phyloP scores from a whole-genome alignment of 1,140 invertebrate species.

The Cotesia chilonis region DNA sequence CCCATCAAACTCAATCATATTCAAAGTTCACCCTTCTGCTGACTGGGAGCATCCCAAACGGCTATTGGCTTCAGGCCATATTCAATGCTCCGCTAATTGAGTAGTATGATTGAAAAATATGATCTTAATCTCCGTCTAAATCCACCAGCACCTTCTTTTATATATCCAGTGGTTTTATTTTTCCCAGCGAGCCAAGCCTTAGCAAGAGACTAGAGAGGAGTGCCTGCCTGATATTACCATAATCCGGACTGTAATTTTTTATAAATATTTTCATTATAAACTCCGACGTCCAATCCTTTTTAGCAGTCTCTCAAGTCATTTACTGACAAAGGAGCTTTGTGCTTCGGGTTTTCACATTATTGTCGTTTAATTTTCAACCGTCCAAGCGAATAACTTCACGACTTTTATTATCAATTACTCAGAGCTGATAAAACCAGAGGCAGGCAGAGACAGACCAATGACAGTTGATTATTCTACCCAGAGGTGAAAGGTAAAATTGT shows the following conservation, averaged over 20 bases:
- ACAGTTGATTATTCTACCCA: no score
- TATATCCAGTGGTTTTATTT: neutral
- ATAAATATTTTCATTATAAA: slow-evolving; percentile 1
- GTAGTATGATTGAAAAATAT: slow-evolving; percentile 40
- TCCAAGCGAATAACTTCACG: neutral
- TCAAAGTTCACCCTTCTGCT: slow-evolving; percentile 35
- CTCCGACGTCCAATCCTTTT: neutral
- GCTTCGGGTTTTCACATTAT: no score
- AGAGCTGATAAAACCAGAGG: slow-evolving; percentile 19
- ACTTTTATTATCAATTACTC: no score
- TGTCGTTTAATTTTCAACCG: no score
- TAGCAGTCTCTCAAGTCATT: neutral
- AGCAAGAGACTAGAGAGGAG: neutral
- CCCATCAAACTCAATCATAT: slow-evolving; percentile 43
- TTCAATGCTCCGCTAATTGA: slow-evolving; percentile 55
- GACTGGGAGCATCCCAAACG: neutral
- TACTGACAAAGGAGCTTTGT: no score
- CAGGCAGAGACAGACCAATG: neutral
- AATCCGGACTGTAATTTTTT: slow-evolving; percentile 28
- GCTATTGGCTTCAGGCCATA: slow-evolving; percentile 44
- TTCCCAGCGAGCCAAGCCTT: slow-evolving; percentile 26
- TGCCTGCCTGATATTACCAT: slow-evolving; percentile 30
- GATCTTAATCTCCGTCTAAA: slow-evolving; percentile 16
- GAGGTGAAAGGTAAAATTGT: no score
- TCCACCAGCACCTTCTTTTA: slow-evolving; percentile 19